A percentile compares a stretch with the other conserved stretches of the same genome.
phyloP scores from a whole-genome alignment of 2,888 invertebrate species.

The Vandiemenella viatica region DNA sequence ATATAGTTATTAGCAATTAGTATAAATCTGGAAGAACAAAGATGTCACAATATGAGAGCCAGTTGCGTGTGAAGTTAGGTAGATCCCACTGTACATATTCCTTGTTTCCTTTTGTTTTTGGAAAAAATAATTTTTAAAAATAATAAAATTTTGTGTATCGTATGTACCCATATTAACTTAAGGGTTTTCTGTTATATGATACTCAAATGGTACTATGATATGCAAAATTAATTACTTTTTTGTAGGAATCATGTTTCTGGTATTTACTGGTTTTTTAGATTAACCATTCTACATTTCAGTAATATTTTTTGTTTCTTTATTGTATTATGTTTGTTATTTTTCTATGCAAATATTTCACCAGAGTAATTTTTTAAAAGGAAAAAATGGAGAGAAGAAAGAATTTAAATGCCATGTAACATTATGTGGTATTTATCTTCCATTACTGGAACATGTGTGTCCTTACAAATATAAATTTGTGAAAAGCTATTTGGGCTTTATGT shows the following conservation, averaged over 20 bases:
- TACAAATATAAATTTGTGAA: not conserved
- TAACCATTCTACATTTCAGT: constrained; percentile 12
- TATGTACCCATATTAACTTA: constrained; percentile 2
- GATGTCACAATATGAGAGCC: too few species aligned
- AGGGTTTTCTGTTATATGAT: not conserved
- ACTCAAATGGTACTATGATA: not conserved
- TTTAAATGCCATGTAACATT: not conserved
- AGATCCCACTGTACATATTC: constrained; percentile 9
- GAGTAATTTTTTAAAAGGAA: constrained; percentile 2
- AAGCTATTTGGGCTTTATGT: not conserved
- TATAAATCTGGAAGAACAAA: too few species aligned
- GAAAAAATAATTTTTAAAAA: too few species aligned
- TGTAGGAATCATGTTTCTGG: constrained; percentile 7
- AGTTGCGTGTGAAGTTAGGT: constrained; percentile 1
- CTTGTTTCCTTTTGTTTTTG: constrained; percentile 3
- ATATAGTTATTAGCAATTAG: not conserved
- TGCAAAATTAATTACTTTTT: constrained; percentile 2
- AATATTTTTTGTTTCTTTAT: constrained; percentile 9
- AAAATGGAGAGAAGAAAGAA: too few species aligned
- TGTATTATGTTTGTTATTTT: constrained; percentile 15
- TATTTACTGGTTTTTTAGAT: constrained; percentile 8
- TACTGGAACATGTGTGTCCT: not conserved
- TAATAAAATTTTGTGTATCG: constrained; percentile 4
- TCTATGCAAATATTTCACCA: not conserved
- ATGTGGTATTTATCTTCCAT: not conserved